Evolutionary conservation across 2,888 invertebrate genomes (phyloP).

Genomic region (Tholera decimalis): DNA sequence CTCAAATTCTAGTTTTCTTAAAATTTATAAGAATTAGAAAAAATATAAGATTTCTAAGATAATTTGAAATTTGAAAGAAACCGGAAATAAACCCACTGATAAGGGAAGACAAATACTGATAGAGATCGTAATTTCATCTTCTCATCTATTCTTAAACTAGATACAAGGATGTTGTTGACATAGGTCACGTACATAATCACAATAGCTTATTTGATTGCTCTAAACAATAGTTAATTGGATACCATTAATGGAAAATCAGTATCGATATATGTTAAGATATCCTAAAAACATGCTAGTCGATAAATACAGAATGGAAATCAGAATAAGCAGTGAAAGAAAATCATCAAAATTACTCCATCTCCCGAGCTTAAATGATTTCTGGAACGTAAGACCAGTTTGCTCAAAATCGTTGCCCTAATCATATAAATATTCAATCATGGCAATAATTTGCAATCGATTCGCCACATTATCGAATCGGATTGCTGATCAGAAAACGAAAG

Average conservation of each 20-base stretch:
- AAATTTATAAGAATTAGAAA: no score
- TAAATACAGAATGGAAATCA: background rate
- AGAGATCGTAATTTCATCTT: background rate
- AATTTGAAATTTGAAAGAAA: background rate
- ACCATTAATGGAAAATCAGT: slow-evolving; percentile 26
- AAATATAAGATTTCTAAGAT: background rate
- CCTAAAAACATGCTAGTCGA: background rate
- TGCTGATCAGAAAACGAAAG: background rate
- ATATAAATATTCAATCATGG: slow-evolving; percentile 2
- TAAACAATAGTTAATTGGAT: slow-evolving; percentile 50
- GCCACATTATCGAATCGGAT: background rate
- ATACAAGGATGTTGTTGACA: slow-evolving; percentile 31
- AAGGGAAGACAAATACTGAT: background rate
- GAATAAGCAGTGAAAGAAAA: background rate
- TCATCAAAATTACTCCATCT: background rate
- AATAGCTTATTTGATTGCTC: slow-evolving; percentile 40
- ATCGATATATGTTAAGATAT: slow-evolving; percentile 6
- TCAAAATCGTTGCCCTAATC: slow-evolving; percentile 1
- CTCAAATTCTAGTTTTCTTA: no score
- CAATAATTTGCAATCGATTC: slow-evolving; percentile 1
- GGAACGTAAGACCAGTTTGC: background rate
- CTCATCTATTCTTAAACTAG: slow-evolving; percentile 1
- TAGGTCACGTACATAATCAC: slow-evolving; percentile 33
- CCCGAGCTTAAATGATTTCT: background rate
- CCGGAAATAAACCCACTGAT: background rate